These are phyloP conservation scores for Taenaris catops DNA, from an alignment of 2,888 invertebrate species.

Conservation along the genomic window DNA sequence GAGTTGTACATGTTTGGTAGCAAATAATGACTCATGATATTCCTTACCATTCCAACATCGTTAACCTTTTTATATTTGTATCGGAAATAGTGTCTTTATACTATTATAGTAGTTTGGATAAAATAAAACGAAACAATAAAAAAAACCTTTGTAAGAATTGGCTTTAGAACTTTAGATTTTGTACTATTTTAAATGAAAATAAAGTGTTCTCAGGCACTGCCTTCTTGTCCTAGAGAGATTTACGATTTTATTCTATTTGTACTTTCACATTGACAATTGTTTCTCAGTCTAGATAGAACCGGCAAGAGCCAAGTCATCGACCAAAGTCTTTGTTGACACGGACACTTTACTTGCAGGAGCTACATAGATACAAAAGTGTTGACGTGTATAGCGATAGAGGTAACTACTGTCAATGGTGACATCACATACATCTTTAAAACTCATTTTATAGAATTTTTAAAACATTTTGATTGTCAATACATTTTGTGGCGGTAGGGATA, in stretches of 20 bases:
- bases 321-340: no score
- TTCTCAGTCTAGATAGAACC: neutral
- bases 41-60: slow-evolving; percentile 4
- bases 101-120: slow-evolving; percentile 4
- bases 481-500: no score
- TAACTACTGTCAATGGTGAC: no score
- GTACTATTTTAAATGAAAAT: slow-evolving; percentile 20
- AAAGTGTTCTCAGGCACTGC: slow-evolving; percentile 42
- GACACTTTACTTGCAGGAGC: no score
- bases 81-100: slow-evolving; percentile 8
- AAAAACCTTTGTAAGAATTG: slow-evolving; percentile 14
- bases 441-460: no score
- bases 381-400: no score
- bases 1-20: neutral
- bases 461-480: no score
- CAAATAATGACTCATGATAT: slow-evolving; percentile 3
- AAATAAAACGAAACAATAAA: slow-evolving; percentile 18
- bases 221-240: slow-evolving; percentile 29
- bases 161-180: slow-evolving; percentile 24
- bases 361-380: no score
- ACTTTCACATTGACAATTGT: slow-evolving; percentile 1
- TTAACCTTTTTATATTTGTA: slow-evolving; percentile 2
- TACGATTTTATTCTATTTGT: slow-evolving; percentile 20
- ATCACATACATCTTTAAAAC: no score
- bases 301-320: no score